A percentile compares a stretch with the other conserved stretches of the same genome.
phyloP scores from a whole-genome alignment of 2,888 invertebrate species.

The Drosophila subquinaria region DNA sequence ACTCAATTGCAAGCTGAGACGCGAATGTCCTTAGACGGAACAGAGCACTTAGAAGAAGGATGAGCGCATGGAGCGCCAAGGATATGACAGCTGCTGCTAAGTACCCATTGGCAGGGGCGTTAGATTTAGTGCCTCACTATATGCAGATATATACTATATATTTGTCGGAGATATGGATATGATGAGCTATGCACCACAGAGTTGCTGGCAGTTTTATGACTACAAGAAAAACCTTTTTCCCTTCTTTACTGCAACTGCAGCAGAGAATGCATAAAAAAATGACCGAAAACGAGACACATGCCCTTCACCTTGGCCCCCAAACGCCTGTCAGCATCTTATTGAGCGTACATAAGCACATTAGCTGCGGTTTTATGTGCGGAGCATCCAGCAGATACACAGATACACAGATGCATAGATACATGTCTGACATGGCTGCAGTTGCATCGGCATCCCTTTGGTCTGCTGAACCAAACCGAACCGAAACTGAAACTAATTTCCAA shows the following conservation, averaged over 20 bases:
- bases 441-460: constrained; percentile 69
- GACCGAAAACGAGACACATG: constrained; percentile 39
- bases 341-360: constrained; percentile 77
- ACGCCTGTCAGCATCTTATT: constrained; percentile 77
- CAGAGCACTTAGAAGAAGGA: constrained; percentile 44
- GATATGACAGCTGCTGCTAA: constrained; percentile 70
- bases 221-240: constrained; percentile 73
- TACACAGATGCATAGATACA: constrained; percentile 2
- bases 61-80: constrained; percentile 61
- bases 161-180: constrained; percentile 32
- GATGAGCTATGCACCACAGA: constrained; percentile 46
- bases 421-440: constrained; percentile 27
- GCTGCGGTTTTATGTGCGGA: constrained; percentile 67
- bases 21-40: constrained; percentile 57
- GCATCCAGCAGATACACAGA: constrained; percentile 41
- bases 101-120: constrained; percentile 69
- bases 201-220: constrained; percentile 57
- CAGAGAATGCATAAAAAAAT: constrained; percentile 36
- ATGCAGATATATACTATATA: constrained; percentile 10
- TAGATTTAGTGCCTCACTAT: constrained; percentile 73
- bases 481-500: constrained; percentile 77
- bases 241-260: constrained; percentile 7
- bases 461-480: constrained; percentile 16
- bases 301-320: constrained; percentile 67
- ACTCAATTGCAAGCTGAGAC: constrained; percentile 42